A percentile compares a stretch with the other conserved stretches of the same genome.
These are phyloP conservation scores for Pluvialis apricaria DNA, from an alignment of 2,113 vertebrate genomes.

Conservation along the genomic window DNA sequence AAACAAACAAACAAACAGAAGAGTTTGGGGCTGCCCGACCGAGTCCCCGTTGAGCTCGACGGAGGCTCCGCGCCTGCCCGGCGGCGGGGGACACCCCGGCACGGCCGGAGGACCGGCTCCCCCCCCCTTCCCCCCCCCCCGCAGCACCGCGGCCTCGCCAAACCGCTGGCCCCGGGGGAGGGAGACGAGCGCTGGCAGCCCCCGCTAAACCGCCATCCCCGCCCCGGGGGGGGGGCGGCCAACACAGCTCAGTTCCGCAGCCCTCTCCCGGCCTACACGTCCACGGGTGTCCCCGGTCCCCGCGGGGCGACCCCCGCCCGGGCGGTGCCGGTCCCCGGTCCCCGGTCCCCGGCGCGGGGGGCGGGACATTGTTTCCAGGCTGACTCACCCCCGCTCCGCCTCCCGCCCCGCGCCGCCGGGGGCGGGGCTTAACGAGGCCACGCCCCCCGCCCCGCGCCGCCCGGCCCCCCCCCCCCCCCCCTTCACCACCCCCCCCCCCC, in stretches of 20 bases:
- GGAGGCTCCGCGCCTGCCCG: not conserved
- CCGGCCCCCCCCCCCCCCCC: slow-evolving; percentile 27
- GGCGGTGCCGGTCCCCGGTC: not conserved
- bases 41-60: not conserved
- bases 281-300: too few species aligned
- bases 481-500: slow-evolving; percentile 34
- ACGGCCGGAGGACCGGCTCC: not conserved
- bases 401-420: not conserved
- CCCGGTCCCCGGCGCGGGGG: not conserved
- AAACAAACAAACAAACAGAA: not conserved
- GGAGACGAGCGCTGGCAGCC: not conserved
- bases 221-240: too few species aligned
- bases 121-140: not conserved
- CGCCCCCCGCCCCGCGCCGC: slow-evolving; percentile 1
- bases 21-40: not conserved
- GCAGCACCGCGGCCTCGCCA: too few species aligned
- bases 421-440: not conserved
- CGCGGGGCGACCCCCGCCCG: not conserved
- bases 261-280: not conserved
- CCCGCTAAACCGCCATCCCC: not conserved
- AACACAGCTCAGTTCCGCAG: not conserved
- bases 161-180: not conserved
- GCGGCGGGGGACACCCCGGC: not conserved
- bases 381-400: slow-evolving; percentile 55
- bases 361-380: slow-evolving; percentile 47